Conservation (phyloP, 2,797 vertebrate genomes). For the Sebastes iracundus region DNA sequence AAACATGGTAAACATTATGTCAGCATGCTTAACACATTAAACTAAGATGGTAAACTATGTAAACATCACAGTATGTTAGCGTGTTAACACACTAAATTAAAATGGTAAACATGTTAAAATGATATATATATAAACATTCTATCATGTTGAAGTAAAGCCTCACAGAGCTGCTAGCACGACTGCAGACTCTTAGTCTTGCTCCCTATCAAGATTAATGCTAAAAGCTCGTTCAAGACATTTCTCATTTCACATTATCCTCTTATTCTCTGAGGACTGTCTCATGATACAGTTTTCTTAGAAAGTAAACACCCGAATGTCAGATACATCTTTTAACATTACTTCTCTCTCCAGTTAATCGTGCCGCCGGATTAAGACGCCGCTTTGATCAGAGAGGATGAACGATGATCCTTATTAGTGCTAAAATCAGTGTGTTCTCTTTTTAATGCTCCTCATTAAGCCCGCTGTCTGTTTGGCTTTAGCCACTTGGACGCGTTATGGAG, state of each 20-base stretch:
- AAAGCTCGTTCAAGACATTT: slow-evolving; percentile 52
- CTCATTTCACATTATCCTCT: slow-evolving; percentile 55
- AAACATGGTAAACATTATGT: no score
- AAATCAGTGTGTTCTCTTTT: slow-evolving; percentile 58
- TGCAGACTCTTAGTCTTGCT: slow-evolving; percentile 53
- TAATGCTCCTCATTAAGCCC: slow-evolving; percentile 51
- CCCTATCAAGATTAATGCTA: slow-evolving; percentile 60
- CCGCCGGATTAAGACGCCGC: slow-evolving; percentile 40
- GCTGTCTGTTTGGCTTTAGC: slow-evolving; percentile 65
- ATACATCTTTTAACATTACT: neutral
- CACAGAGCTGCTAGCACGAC: neutral
- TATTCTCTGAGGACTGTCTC: slow-evolving; percentile 5
- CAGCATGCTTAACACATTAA: no score
- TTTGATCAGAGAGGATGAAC: slow-evolving; percentile 68
- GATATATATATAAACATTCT: neutral
- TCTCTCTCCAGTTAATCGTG: slow-evolving; percentile 22
- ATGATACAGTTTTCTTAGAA: slow-evolving; percentile 34
- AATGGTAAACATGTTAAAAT: neutral
- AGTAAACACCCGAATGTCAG: slow-evolving; percentile 20
- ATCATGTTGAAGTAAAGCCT: neutral
- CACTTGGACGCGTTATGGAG: slow-evolving; percentile 44
- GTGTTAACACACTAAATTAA: neutral
- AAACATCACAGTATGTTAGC: no score
- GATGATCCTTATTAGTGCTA: slow-evolving; percentile 51
- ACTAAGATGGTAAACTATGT: no score